Evolutionary conservation across 2,113 vertebrate species (phyloP).

Genomic region (Castor canadensis): DNA sequence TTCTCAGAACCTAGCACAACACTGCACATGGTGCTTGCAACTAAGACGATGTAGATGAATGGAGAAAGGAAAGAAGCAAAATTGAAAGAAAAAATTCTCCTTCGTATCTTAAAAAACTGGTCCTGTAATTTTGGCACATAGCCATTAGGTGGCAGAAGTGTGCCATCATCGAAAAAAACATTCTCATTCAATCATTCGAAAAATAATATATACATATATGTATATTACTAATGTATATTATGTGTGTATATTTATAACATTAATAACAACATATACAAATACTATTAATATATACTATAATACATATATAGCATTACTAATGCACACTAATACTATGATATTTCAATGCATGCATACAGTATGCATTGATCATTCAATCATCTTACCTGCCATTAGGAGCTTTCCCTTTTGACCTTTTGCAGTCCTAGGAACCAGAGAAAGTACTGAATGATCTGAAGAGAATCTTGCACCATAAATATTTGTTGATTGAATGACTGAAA

Average conservation of each 20-base stretch:
- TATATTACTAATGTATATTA: background rate
- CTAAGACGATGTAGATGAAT: background rate
- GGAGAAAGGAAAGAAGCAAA: background rate
- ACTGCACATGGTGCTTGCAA: background rate
- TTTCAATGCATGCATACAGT: background rate
- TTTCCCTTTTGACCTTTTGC: background rate
- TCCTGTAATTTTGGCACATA: constrained; percentile 49
- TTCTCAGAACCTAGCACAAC: background rate
- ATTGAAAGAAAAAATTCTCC: background rate
- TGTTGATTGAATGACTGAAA: background rate
- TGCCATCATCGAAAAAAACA: background rate
- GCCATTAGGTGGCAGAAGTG: constrained; percentile 11
- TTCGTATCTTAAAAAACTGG: background rate
- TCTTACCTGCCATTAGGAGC: background rate
- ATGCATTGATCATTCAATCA: background rate
- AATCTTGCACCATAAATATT: background rate
- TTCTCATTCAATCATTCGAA: background rate
- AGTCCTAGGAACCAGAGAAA: background rate
- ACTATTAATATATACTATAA: background rate
- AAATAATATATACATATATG: background rate
- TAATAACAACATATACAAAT: background rate
- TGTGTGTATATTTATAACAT: too few relatives aligned
- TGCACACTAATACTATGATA: background rate
- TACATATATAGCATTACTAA: background rate
- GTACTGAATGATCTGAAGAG: background rate